Evolutionary conservation across 2,797 vertebrate genomes (phyloP).

Genomic region (Sebastes steindachneri): DNA sequence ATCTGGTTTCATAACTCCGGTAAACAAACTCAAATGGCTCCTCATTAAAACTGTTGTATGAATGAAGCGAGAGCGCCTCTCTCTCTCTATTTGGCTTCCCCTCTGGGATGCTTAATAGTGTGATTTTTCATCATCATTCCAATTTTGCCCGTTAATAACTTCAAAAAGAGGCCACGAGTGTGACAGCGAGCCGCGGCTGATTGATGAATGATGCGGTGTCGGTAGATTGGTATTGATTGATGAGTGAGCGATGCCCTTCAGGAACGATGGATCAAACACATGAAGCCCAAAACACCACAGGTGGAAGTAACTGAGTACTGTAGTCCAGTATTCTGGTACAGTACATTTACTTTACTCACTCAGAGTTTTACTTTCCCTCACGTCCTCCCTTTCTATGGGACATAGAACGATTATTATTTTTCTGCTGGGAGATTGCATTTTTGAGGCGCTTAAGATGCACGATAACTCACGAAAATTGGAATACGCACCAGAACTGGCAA

Average conservation of each 20-base stretch:
- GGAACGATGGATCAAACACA: neutral
- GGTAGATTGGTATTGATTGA: conserved; percentile 20
- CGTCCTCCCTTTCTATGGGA: neutral
- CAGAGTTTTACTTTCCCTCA: neutral
- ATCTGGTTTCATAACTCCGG: conserved; percentile 11
- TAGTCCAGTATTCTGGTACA: neutral
- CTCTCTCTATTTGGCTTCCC: neutral
- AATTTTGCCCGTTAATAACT: conserved; percentile 36
- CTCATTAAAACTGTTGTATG: conserved; percentile 9
- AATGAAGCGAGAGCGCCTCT: neutral
- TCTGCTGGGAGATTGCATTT: no score
- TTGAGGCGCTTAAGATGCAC: no score
- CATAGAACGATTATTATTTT: no score
- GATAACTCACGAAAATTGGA: no score
- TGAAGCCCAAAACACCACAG: neutral
- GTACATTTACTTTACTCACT: neutral
- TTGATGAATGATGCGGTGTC: conserved; percentile 4
- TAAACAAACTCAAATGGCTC: conserved; percentile 41
- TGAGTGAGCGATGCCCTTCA: conserved; percentile 15
- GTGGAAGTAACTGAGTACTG: neutral
- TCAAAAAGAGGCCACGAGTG: neutral
- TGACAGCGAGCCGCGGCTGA: neutral
- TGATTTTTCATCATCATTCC: conserved; percentile 37
- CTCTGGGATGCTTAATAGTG: neutral
- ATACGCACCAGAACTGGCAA: no score